Conservation (phyloP, 1,140 invertebrate genomes). For the Drosophila saltans region DNA sequence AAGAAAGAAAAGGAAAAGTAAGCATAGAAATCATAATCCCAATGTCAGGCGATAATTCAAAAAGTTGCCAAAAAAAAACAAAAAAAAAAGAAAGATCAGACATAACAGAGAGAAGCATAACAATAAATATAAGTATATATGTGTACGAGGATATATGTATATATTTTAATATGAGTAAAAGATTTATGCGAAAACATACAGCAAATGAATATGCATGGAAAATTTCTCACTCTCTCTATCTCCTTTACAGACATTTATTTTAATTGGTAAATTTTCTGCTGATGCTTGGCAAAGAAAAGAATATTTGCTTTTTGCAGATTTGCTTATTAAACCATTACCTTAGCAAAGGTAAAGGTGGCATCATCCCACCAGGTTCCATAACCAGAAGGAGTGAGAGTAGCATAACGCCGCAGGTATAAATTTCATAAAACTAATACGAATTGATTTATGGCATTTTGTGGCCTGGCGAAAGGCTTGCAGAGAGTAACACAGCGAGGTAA, state of each 20-base stretch:
- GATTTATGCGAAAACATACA: conserved; percentile 27
- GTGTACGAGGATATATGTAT: no score
- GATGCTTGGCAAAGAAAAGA: conserved; percentile 25
- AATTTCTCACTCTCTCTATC: background rate
- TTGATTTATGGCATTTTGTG: conserved; percentile 81
- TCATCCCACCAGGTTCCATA: conserved; percentile 13
- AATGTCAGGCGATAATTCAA: conserved; percentile 82
- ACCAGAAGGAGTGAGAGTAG: conserved; percentile 33
- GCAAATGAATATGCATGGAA: conserved; percentile 7
- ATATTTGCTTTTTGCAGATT: conserved; percentile 49
- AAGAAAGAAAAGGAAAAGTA: conserved; percentile 34
- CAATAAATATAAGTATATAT: conserved; percentile 22
- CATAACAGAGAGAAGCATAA: conserved; percentile 22
- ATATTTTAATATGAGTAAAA: background rate
- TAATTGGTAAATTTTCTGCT: conserved; percentile 67
- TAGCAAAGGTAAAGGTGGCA: conserved; percentile 2
- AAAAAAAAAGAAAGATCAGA: conserved; percentile 32
- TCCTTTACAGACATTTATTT: conserved; percentile 15
- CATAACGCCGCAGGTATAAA: conserved; percentile 79
- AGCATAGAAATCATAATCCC: conserved; percentile 81
- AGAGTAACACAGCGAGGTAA: background rate
- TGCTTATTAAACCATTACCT: conserved; percentile 66
- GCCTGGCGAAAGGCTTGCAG: conserved; percentile 70
- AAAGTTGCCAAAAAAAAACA: conserved; percentile 27
- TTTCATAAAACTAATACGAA: conserved; percentile 83